phyloP scores from a whole-genome alignment of 2,888 invertebrate species.

The Drosophila subsilvestris region DNA sequence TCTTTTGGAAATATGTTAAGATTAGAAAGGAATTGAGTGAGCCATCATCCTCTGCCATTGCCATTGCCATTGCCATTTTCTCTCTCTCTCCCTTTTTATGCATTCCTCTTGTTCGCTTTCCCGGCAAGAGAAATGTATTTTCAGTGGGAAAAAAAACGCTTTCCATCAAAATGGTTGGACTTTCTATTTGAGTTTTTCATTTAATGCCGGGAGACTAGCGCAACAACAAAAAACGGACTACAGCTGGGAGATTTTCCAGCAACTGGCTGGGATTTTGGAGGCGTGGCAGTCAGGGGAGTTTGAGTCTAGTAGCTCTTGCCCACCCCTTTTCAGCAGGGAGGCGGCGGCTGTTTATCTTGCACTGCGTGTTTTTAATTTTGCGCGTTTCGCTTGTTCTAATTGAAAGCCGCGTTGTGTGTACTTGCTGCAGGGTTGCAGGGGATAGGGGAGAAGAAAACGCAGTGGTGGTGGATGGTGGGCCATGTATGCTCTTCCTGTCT shows the following conservation, averaged over 20 bases:
- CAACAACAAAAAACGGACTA: not conserved
- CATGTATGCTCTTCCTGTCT: conserved; percentile 62
- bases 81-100: not conserved
- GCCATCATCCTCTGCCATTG: conserved; percentile 5
- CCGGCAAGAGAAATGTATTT: conserved; percentile 29
- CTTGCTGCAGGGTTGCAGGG: conserved; percentile 3
- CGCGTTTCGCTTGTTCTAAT: conserved; percentile 81
- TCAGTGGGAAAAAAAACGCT: conserved; percentile 16
- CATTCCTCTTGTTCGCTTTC: not conserved
- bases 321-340: not conserved
- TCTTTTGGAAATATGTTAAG: conserved; percentile 5
- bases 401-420: conserved; percentile 73
- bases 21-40: conserved; percentile 5
- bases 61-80: conserved; percentile 2
- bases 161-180: conserved; percentile 21
- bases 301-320: not conserved
- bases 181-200: conserved; percentile 72
- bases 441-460: too few species aligned
- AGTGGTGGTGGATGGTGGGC: conserved; percentile 1
- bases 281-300: not conserved
- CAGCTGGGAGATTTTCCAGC: conserved; percentile 17
- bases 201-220: conserved; percentile 44
- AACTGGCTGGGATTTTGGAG: not conserved
- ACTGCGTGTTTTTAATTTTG: conserved; percentile 77
- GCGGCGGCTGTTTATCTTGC: conserved; percentile 67